Evolutionary conservation across 2,888 invertebrate genomes (phyloP), one percentile per base, ranked within the genome.

Genomic region (Cephus spinipes): DNA sequence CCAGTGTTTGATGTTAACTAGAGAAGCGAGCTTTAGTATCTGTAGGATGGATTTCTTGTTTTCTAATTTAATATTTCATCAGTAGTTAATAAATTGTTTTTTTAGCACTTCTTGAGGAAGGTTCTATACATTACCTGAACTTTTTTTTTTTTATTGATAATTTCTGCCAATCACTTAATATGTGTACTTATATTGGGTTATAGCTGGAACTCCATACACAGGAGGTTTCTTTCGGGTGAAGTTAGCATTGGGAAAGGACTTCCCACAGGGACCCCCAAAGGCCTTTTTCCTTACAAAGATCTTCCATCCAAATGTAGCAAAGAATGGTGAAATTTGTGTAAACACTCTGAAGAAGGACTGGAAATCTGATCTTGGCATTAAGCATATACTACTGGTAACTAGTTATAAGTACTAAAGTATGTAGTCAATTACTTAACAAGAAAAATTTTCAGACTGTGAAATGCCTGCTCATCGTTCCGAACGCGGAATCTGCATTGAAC

Each of bases 281-380:
- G 98, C 97, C 78, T 96, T 93, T 93, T 99, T 99, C 92, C 93
- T 98, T 81, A 99, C 98, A 77, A 97, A 97, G 94, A 97, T 99
- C 90, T 99, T 99, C 93, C 98, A 99, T 92, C 98, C 98, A 35
- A 99, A 99, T 93, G 98, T 99, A 86, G 96, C 98, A 75, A 93
- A 94, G 81, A 97, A 96, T 93, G 98, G 98, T 80, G 98, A 98
- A 92, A 98, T 99, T 89, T 99, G 98, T 93, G 98, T 98, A 11
- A 98, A 98, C 92, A 98, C 98, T 80, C 93, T 99, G 81, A 97
- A 97, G 92, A 98, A 97, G 92, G 98, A 98, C 93, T 98, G 98
- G 98, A 97, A 97, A 91, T 95, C 98, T 81, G 97, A 98, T 93
- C 95, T 98, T 90, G 98, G 98, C 90, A 96, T 98, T 83, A 97